These are phyloP conservation scores for Enoplosus armatus DNA, from an alignment of 2,797 vertebrate species.

Conservation along the genomic window DNA sequence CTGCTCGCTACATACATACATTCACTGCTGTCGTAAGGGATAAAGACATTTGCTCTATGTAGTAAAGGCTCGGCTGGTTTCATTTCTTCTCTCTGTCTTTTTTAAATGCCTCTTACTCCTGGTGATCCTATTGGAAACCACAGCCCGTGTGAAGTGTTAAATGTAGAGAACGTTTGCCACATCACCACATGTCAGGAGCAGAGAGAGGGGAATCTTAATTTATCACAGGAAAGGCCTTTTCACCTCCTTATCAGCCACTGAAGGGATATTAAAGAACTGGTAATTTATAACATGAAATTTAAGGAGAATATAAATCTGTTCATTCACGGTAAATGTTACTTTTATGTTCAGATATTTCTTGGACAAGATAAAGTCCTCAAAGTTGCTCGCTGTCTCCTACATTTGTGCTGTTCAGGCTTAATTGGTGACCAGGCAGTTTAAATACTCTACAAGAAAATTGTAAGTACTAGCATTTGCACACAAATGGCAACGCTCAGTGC, in stretches of 20 bases:
- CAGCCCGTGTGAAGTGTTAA: constrained; percentile 64
- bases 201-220: constrained; percentile 65
- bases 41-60: constrained; percentile 62
- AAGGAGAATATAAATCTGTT: constrained; percentile 34
- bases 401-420: constrained; percentile 6
- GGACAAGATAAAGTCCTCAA: constrained; percentile 29
- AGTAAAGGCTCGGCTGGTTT: constrained; percentile 68
- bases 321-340: constrained; percentile 29
- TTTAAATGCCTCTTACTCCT: constrained; percentile 37
- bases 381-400: not conserved
- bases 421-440: constrained; percentile 34
- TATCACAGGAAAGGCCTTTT: constrained; percentile 53
- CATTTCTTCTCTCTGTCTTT: constrained; percentile 13
- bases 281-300: constrained; percentile 34
- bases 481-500: constrained; percentile 7
- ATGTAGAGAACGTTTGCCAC: constrained; percentile 49
- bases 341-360: constrained; percentile 32
- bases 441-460: not conserved
- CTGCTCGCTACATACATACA: constrained; percentile 44
- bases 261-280: constrained; percentile 15
- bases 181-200: constrained; percentile 60
- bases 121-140: constrained; percentile 57
- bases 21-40: constrained; percentile 21
- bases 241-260: constrained; percentile 55
- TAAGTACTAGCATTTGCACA: constrained; percentile 23